Percentiles rank a stretch among this genome's conserved stretches.
These are phyloP conservation scores for Anoplophora glabripennis DNA, from an alignment of 1,140 invertebrate species.

Conservation along the genomic window DNA sequence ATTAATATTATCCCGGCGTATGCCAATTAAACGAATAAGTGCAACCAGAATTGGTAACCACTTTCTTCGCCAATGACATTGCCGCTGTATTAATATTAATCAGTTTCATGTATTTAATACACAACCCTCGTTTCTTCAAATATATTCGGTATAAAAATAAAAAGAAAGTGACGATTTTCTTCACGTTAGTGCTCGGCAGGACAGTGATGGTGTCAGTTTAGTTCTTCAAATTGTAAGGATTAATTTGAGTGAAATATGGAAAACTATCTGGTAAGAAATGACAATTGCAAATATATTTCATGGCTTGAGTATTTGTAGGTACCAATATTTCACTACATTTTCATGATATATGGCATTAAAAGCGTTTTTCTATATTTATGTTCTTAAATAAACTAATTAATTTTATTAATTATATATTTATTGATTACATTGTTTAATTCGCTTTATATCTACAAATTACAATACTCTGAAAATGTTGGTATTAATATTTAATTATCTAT, in stretches of 20 bases:
- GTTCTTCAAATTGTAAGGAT: constrained; percentile 13
- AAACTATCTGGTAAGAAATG: constrained; percentile 18
- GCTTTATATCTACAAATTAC: no score
- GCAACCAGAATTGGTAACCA: constrained; percentile 33
- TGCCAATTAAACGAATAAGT: constrained; percentile 20
- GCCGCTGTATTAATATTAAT: constrained; percentile 24
- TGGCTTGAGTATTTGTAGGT: no score
- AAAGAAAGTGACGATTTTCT: constrained; percentile 40
- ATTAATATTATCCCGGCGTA: no score
- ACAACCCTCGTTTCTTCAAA: constrained; percentile 21
- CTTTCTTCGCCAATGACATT: constrained; percentile 28
- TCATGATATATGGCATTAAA: no score
- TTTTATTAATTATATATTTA: no score
- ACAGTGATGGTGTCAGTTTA: constrained; percentile 33
- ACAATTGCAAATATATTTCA: not conserved
- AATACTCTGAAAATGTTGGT: no score
- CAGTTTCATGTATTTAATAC: constrained; percentile 27
- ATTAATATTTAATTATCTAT: no score
- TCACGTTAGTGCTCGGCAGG: constrained; percentile 23
- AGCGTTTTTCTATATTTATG: no score
- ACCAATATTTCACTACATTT: no score
- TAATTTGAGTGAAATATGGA: constrained; percentile 14
- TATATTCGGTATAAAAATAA: constrained; percentile 38
- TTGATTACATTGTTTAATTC: no score
- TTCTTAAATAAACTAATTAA: no score